Conservation (phyloP, 2,888 invertebrate genomes). For the Phymatocera aterrima region DNA sequence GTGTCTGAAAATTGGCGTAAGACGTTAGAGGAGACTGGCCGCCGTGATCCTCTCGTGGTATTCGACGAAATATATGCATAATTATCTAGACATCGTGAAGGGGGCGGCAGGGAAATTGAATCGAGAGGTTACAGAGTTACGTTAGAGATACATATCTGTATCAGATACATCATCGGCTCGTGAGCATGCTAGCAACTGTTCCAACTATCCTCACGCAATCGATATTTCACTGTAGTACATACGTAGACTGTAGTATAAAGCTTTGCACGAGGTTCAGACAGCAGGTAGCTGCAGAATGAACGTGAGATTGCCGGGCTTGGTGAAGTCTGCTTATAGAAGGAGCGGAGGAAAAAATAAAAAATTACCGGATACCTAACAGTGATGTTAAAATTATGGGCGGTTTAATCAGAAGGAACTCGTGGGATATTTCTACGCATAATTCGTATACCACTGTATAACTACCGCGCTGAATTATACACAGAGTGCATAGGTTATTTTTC, state of each 20-base stretch:
- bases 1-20: too few relatives aligned
- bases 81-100: background rate
- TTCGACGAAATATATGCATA: background rate
- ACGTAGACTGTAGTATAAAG: slow-evolving; percentile 3
- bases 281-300: background rate
- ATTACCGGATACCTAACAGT: too few relatives aligned
- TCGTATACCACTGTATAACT: too few relatives aligned
- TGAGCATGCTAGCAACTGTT: slow-evolving; percentile 24
- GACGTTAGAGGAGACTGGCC: too few relatives aligned
- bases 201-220: slow-evolving; percentile 35
- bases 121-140: slow-evolving; percentile 25
- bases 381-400: too few relatives aligned
- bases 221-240: slow-evolving; percentile 18
- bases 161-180: slow-evolving; percentile 36
- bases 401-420: too few relatives aligned
- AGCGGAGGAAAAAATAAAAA: too few relatives aligned
- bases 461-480: too few relatives aligned
- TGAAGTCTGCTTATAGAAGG: too few relatives aligned
- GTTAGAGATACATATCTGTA: slow-evolving; percentile 19
- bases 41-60: too few relatives aligned
- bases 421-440: too few relatives aligned
- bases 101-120: background rate
- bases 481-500: background rate
- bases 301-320: too few relatives aligned
- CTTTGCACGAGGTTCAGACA: background rate